These are phyloP conservation scores for Pseudochaenichthys georgianus DNA, from an alignment of 2,797 vertebrate species.

Conservation along the genomic window DNA sequence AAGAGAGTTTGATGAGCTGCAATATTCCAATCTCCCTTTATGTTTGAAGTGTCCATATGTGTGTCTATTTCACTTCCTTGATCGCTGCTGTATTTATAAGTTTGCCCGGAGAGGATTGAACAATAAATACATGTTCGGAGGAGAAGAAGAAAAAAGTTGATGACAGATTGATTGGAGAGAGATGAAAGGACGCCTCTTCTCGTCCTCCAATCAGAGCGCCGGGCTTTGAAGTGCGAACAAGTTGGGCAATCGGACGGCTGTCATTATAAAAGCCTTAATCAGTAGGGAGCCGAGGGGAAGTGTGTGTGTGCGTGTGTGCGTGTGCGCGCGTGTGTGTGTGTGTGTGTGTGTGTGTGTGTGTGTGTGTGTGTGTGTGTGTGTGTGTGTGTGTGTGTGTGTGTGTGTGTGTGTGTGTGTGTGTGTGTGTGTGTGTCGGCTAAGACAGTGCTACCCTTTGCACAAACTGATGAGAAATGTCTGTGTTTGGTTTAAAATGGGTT, in stretches of 20 bases:
- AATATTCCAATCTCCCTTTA: background rate
- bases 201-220: conserved; percentile 50
- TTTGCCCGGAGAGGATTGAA: conserved; percentile 4
- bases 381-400: too few species aligned
- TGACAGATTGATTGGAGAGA: conserved; percentile 51
- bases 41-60: background rate
- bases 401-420: conserved; percentile 1
- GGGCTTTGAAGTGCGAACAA: conserved; percentile 68
- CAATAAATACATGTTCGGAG: conserved; percentile 21
- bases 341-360: background rate
- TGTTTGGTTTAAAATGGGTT: too few species aligned
- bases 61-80: background rate
- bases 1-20: too few species aligned
- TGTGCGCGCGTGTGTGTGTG: background rate
- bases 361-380: background rate
- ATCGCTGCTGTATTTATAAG: conserved; percentile 5
- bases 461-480: too few species aligned
- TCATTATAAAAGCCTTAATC: conserved; percentile 71
- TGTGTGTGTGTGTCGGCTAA: background rate
- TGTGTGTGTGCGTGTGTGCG: conserved; percentile 2
- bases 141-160: conserved; percentile 9
- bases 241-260: conserved; percentile 35
- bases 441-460: too few species aligned
- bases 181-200: conserved; percentile 48
- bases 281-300: conserved; percentile 41